Percentiles rank a stretch among this genome's conserved stretches.
phyloP scores from a whole-genome alignment of 2,888 invertebrate species.

The Noctua janthe region DNA sequence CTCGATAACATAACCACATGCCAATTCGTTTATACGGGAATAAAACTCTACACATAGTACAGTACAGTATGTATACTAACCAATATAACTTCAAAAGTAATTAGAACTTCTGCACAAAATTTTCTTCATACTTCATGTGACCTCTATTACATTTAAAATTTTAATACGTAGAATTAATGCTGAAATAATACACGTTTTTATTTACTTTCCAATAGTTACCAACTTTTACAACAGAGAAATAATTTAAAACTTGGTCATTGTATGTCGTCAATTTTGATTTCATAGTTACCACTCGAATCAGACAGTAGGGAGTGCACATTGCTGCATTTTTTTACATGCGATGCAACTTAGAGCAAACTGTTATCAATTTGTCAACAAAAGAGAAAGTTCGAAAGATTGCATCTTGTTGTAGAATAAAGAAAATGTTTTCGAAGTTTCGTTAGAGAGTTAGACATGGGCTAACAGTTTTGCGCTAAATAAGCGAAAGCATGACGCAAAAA shows the following conservation, averaged over 20 bases:
- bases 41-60: slow-evolving; percentile 1
- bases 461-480: slow-evolving; percentile 10
- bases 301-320: neutral
- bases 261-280: neutral
- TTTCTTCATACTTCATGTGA: slow-evolving; percentile 1
- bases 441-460: neutral
- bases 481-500: slow-evolving; percentile 24
- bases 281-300: neutral
- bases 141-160: neutral
- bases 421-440: neutral
- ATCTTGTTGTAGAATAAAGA: neutral
- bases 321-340: neutral
- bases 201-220: neutral
- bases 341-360: neutral
- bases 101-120: neutral
- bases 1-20: slow-evolving; percentile 68
- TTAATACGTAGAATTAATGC: neutral
- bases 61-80: neutral
- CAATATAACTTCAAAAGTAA: slow-evolving; percentile 3
- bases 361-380: slow-evolving; percentile 25
- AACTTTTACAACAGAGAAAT: neutral
- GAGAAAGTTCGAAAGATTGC: slow-evolving; percentile 1
- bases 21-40: slow-evolving; percentile 58
- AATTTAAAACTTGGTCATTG: neutral
- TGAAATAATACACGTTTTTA: neutral